These are phyloP conservation scores for Nyctalus aviator DNA, from an alignment of 2,797 vertebrate species.

Conservation along the genomic window DNA sequence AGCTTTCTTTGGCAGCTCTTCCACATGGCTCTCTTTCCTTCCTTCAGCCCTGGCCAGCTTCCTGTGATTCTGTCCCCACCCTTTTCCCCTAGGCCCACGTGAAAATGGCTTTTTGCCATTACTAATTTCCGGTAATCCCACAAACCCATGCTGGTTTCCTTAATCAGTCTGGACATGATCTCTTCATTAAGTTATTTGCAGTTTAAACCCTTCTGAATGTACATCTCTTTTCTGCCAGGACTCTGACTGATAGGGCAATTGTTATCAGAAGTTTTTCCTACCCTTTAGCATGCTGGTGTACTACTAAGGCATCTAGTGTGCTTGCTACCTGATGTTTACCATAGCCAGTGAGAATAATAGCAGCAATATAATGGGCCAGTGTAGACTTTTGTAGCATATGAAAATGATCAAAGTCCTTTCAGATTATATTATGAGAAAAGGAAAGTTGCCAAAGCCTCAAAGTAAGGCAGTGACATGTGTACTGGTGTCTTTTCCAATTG, in stretches of 20 bases:
- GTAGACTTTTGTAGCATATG: not conserved
- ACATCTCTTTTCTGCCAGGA: not conserved
- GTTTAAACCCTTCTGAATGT: not conserved
- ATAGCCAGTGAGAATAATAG: not conserved
- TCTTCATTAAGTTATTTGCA: conserved; percentile 49
- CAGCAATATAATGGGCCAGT: not conserved
- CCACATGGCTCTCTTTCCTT: not conserved
- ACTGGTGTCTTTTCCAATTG: not conserved
- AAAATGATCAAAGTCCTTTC: conserved; percentile 10
- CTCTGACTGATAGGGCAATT: not conserved
- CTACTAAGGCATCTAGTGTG: not conserved
- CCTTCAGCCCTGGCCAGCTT: not conserved
- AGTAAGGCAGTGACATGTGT: not conserved
- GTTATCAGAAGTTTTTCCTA: not conserved
- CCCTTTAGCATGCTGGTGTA: not conserved
- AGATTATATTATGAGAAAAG: conserved; percentile 20
- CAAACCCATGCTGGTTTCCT: conserved; percentile 6
- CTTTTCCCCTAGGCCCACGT: not conserved
- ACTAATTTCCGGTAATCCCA: not conserved
- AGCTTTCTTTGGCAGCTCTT: not conserved
- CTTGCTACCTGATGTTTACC: not conserved
- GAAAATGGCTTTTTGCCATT: not conserved
- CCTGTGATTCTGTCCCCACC: not conserved
- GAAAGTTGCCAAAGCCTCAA: not conserved
- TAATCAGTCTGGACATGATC: not conserved